These are phyloP conservation scores for Heliopora coerulea DNA, from an alignment of 92 coral and sea anemone species.

Conservation along the genomic window DNA sequence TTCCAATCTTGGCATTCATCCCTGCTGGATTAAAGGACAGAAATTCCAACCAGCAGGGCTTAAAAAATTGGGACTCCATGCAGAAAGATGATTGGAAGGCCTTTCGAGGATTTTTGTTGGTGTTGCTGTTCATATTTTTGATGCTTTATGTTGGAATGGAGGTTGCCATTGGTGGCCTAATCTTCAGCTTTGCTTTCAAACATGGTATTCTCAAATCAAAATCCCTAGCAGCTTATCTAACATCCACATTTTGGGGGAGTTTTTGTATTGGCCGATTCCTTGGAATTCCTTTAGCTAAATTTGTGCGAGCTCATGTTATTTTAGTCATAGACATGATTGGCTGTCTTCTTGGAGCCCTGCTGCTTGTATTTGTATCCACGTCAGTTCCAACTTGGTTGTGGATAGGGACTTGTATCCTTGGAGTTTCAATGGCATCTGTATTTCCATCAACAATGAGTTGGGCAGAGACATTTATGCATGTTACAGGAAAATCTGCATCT, in stretches of 20 bases:
- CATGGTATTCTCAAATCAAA: constrained; percentile 51
- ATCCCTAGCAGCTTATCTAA: constrained; percentile 66
- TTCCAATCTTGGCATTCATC: constrained; percentile 66
- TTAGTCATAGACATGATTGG: constrained; percentile 64
- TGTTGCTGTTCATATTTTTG: constrained; percentile 66
- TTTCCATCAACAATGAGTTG: constrained; percentile 77
- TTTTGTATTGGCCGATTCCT: constrained; percentile 77
- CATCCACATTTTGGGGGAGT: constrained; percentile 93
- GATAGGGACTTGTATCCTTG: constrained; percentile 81
- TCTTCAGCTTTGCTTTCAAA: constrained; percentile 68
- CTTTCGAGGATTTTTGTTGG: constrained; percentile 59
- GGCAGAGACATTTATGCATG: constrained; percentile 74
- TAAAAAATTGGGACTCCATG: constrained; percentile 9
- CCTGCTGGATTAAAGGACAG: constrained; percentile 49
- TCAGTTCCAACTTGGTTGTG: constrained; percentile 59
- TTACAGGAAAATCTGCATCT: constrained; percentile 83
- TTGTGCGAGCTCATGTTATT: constrained; percentile 64
- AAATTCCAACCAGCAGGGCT: constrained; percentile 43
- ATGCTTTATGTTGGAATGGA: constrained; percentile 87
- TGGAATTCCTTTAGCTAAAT: constrained; percentile 71
- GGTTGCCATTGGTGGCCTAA: constrained; percentile 80
- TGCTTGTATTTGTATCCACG: constrained; percentile 66
- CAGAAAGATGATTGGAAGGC: constrained; percentile 52
- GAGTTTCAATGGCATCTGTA: constrained; percentile 85
- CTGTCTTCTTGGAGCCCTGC: constrained; percentile 57